These are phyloP conservation scores for Diarsia brunnea DNA, from an alignment of 2,888 invertebrate genomes.

Conservation along the genomic window DNA sequence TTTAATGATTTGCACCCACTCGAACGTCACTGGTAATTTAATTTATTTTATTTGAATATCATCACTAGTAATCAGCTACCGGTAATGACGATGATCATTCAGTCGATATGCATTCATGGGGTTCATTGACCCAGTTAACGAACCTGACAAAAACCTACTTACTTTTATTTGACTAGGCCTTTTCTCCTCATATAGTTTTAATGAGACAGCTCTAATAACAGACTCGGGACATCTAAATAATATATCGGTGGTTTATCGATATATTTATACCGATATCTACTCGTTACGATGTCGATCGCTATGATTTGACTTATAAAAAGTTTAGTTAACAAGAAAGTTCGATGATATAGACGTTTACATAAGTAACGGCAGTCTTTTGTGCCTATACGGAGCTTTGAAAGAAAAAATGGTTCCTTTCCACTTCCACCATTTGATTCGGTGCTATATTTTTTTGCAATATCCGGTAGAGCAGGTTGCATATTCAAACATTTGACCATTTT, in stretches of 20 bases:
- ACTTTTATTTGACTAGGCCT: slow-evolving; percentile 60
- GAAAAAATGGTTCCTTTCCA: not conserved
- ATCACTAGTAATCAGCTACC: slow-evolving; percentile 72
- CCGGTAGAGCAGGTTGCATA: too few relatives aligned
- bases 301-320: slow-evolving; percentile 56
- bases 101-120: slow-evolving; percentile 66
- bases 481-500: too few relatives aligned
- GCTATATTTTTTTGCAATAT: not conserved
- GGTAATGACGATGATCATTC: slow-evolving; percentile 66
- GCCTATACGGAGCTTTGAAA: slow-evolving; percentile 1
- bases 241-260: slow-evolving; percentile 47
- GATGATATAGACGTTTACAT: slow-evolving; percentile 18
- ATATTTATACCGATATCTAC: slow-evolving; percentile 35
- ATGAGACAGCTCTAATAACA: slow-evolving; percentile 67
- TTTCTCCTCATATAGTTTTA: slow-evolving; percentile 59
- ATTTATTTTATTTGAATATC: slow-evolving; percentile 75
- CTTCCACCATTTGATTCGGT: not conserved
- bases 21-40: slow-evolving; percentile 49
- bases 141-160: slow-evolving; percentile 48
- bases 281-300: slow-evolving; percentile 51
- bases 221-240: slow-evolving; percentile 59
- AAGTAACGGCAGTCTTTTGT: slow-evolving; percentile 47
- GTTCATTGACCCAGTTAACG: slow-evolving; percentile 68
- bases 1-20: slow-evolving; percentile 57
- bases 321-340: slow-evolving; percentile 38